Base-by-base conservation (phyloP, 2,797 vertebrate genomes). In the Peromyscus nudipes region DNA sequence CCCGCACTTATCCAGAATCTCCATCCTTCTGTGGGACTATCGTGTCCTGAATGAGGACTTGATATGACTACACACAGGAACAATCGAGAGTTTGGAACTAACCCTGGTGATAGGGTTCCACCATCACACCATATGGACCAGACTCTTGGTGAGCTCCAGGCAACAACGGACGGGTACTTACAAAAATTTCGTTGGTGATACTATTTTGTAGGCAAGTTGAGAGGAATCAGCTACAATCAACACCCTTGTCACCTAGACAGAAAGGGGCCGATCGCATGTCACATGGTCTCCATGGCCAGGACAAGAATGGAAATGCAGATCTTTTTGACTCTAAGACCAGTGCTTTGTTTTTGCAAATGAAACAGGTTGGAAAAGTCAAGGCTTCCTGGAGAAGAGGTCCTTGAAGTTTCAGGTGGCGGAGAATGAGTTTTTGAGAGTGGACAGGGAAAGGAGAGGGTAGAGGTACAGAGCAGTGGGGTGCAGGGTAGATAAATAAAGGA, bases 281-380 rank as follows among this genome's bases (percentile, higher is more conserved):
- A 49, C 11, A 34, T 0, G 49, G 14, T 31, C n/a, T 37, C 10
- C 17, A 40, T 29, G 23, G 31, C 62, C n/a, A 90, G 55, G 31
- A 29, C 17, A 23, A 52, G 40, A 94, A 62, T 79, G 65, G 81
- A 84, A 37, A 87, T 29, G 34, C 46, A 69, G 46, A n/a, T n/a
- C 37, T 25, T 34, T 14, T 91, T 96, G 96, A 40, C 43, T 92
- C 96, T 65, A 92, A 97, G 96, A 94, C 92, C 89, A 95, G 88
- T 92, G 77, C 0, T 89, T 77, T 91, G 6, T 2, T 52, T 98
- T 93, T 96, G 75, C 12, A 52, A 71, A 81, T 91, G 82, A 75
- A 83, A 31, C 4, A 29, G 31, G 11, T 25, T 60, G 77, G 82
- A 62, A 90, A 89, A 92, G 65, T 16, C 84, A 83, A 60, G 40